These are phyloP conservation scores for Norana najaformis DNA, from an alignment of 2,888 invertebrate species.

Conservation along the genomic window DNA sequence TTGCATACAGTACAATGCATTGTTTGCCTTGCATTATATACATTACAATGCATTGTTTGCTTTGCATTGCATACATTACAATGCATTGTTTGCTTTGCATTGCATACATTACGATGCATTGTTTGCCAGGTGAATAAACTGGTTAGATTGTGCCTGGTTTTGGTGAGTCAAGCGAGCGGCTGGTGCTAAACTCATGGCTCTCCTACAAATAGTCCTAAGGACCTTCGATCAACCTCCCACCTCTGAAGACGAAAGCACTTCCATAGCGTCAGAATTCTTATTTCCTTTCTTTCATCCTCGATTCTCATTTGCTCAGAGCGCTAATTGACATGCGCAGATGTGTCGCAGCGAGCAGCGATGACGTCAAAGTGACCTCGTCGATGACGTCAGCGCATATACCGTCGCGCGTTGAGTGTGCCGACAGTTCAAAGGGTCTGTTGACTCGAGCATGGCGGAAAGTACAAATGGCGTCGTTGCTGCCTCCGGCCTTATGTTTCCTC, in stretches of 20 bases:
- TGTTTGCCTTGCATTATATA: not conserved
- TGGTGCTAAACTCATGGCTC: not conserved
- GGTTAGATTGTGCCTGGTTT: not conserved
- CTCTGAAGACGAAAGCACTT: not conserved
- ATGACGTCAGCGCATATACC: not conserved
- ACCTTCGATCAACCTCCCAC: not conserved
- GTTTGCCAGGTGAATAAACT: no score
- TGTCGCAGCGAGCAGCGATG: not conserved
- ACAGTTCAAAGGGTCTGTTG: not conserved
- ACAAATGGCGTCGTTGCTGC: not conserved
- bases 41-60: no score
- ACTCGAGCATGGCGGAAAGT: conserved; percentile 13
- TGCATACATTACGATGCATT: no score
- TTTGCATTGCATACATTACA: no score
- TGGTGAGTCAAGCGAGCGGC: not conserved
- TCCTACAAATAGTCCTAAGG: not conserved
- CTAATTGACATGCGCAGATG: conserved; percentile 5
- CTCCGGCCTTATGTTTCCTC: not conserved
- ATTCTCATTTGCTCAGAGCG: not conserved
- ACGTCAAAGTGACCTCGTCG: conserved; percentile 5
- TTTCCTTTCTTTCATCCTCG: not conserved
- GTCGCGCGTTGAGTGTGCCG: not conserved
- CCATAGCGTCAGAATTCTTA: not conserved
- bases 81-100: no score
- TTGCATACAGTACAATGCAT: no score